Evolutionary conservation across 2,113 vertebrate genomes (phyloP).

Genomic region (Apeltes quadracus): DNA sequence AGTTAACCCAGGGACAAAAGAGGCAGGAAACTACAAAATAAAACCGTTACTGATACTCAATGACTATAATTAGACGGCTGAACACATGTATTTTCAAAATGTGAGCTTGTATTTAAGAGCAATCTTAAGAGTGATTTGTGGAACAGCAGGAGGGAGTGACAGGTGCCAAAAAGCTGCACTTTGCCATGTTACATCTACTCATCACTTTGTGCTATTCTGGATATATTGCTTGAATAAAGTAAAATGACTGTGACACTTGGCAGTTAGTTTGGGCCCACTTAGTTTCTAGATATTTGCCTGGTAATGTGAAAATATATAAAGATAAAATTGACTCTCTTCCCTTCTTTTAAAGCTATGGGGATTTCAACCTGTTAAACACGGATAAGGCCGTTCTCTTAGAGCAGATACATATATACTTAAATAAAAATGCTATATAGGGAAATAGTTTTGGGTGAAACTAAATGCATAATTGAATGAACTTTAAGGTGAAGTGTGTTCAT

Average conservation of each 20-base stretch:
- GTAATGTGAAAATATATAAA: slow-evolving; percentile 30
- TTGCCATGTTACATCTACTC: slow-evolving; percentile 2
- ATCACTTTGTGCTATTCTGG: background rate
- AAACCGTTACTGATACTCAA: too few species aligned
- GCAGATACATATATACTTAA: slow-evolving; percentile 32
- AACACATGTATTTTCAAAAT: slow-evolving; percentile 25
- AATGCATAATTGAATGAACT: slow-evolving; percentile 37
- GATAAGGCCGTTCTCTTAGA: slow-evolving; percentile 49
- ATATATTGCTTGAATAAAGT: slow-evolving; percentile 26
- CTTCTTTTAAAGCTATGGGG: slow-evolving; percentile 25
- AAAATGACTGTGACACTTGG: slow-evolving; percentile 10
- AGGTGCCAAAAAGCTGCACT: background rate
- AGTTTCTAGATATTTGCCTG: slow-evolving; percentile 16
- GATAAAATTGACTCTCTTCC: slow-evolving; percentile 23
- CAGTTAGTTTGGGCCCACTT: slow-evolving; percentile 13
- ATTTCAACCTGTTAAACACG: slow-evolving; percentile 37
- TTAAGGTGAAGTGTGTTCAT: slow-evolving; percentile 33
- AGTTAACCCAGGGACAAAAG: too few species aligned
- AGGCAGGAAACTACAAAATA: too few species aligned
- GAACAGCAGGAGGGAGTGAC: slow-evolving; percentile 29
- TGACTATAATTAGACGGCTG: background rate
- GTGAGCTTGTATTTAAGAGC: slow-evolving; percentile 1
- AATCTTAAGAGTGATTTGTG: slow-evolving; percentile 18
- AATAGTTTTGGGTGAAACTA: slow-evolving; percentile 1
- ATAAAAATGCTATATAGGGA: slow-evolving; percentile 32